A percentile compares a stretch with the other conserved stretches of the same genome.
Conservation (phyloP, 2,797 vertebrate genomes). For the Trichosurus vulpecula region DNA sequence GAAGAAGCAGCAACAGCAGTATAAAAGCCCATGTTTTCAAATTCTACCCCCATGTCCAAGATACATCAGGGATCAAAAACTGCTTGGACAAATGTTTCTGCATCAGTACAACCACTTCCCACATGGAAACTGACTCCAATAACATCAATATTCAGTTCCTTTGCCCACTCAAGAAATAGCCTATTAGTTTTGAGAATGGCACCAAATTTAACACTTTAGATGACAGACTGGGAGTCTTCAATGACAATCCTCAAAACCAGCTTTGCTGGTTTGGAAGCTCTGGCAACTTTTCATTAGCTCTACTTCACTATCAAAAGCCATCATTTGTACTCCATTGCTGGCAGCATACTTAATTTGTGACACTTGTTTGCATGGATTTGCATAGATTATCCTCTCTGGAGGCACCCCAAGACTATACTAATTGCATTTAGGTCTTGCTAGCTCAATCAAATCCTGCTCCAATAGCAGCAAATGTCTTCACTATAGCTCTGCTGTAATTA, state of each 20-base stretch:
- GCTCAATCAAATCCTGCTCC: constrained; percentile 98
- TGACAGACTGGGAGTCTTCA: constrained; percentile 95
- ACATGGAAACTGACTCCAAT: constrained; percentile 97
- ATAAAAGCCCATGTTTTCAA: constrained; percentile 96
- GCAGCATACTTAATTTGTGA: constrained; percentile 98
- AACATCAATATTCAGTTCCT: constrained; percentile 92
- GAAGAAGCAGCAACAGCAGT: constrained; percentile 72
- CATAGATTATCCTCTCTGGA: constrained; percentile 95
- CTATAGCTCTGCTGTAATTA: constrained; percentile 92
- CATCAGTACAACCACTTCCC: constrained; percentile 96
- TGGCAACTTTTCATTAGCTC: constrained; percentile 96
- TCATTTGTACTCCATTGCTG: constrained; percentile 95
- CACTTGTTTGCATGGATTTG: constrained; percentile 98
- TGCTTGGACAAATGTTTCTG: constrained; percentile 92
- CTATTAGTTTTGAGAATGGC: constrained; percentile 93
- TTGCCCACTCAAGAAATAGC: constrained; percentile 92
- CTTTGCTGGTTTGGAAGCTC: constrained; percentile 93
- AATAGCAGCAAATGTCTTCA: constrained; percentile 91
- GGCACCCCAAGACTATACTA: constrained; percentile 95
- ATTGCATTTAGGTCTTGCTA: constrained; percentile 98
- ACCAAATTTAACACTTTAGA: constrained; percentile 96
- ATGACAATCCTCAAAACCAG: constrained; percentile 97
- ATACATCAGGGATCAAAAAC: constrained; percentile 95
- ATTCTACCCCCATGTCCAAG: constrained; percentile 95
- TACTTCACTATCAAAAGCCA: constrained; percentile 99